Conservation (phyloP, 2,797 vertebrate species). For the Clamator glandarius region DNA sequence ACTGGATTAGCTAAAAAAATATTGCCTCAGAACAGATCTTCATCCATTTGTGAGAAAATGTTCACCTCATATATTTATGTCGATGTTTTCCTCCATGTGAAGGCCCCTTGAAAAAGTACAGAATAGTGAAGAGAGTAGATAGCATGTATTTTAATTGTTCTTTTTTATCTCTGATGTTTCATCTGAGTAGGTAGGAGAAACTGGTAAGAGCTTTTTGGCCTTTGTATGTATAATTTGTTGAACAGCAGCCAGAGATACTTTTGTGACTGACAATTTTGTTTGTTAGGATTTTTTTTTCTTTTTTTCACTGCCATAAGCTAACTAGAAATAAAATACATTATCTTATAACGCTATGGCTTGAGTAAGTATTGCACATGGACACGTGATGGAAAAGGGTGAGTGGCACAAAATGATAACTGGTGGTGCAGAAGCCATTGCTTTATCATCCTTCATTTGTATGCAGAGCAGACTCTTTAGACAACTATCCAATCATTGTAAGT, state of each 20-base stretch:
- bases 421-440: no score
- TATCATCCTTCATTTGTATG: no score
- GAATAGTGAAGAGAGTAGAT: background rate
- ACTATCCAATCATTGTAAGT: no score
- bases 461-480: no score
- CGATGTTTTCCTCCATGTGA: background rate
- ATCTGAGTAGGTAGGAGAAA: background rate
- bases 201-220: background rate
- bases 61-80: background rate
- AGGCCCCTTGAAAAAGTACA: background rate
- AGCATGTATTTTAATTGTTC: background rate
- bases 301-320: background rate
- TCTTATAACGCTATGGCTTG: background rate
- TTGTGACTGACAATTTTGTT: background rate
- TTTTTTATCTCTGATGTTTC: background rate
- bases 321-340: background rate
- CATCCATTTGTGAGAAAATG: background rate
- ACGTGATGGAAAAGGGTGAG: background rate
- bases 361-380: background rate
- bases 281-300: no score
- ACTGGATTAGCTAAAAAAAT: background rate
- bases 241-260: background rate
- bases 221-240: background rate
- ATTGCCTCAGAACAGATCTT: background rate
- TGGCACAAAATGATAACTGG: no score